Percentiles rank a stretch among this genome's conserved stretches.
phyloP scores from a whole-genome alignment of 1,140 invertebrate genomes.

The Drosophila auraria region DNA sequence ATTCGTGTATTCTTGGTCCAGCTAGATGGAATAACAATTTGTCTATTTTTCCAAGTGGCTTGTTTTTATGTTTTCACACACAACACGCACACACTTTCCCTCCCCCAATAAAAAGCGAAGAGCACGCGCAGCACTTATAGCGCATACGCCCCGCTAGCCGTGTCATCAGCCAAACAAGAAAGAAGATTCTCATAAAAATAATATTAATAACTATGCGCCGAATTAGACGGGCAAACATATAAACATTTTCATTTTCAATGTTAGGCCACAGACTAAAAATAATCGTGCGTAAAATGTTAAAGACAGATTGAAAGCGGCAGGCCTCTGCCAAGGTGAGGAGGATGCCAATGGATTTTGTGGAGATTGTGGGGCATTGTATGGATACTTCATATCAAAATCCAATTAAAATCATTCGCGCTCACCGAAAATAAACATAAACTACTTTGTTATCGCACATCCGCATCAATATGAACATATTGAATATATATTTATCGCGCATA shows the following conservation, averaged over 20 bases:
- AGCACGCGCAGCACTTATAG: conserved; percentile 34
- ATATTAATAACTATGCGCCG: conserved; percentile 63
- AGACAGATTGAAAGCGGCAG: conserved; percentile 57
- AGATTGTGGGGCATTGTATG: conserved; percentile 27
- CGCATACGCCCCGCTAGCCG: conserved; percentile 58
- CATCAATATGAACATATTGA: conserved; percentile 19
- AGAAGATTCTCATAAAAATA: conserved; percentile 50
- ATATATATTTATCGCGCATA: conserved; percentile 5
- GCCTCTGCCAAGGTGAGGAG: conserved; percentile 53
- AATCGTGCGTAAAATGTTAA: conserved; percentile 64
- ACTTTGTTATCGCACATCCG: conserved; percentile 35
- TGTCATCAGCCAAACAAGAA: conserved; percentile 53
- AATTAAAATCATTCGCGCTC: conserved; percentile 76
- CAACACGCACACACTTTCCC: background rate
- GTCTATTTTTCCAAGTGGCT: conserved; percentile 13
- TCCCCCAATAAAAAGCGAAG: conserved; percentile 20
- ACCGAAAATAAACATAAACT: conserved; percentile 63
- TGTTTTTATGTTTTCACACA: conserved; percentile 12
- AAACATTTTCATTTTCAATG: conserved; percentile 73
- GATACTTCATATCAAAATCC: conserved; percentile 73
- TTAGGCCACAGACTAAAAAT: conserved; percentile 72
- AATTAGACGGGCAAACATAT: conserved; percentile 62
- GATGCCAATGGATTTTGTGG: conserved; percentile 11
- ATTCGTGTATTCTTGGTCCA: background rate
- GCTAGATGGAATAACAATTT: conserved; percentile 8